Conservation (phyloP, 2,797 vertebrate species). For the Cacajao melanocephalus region DNA sequence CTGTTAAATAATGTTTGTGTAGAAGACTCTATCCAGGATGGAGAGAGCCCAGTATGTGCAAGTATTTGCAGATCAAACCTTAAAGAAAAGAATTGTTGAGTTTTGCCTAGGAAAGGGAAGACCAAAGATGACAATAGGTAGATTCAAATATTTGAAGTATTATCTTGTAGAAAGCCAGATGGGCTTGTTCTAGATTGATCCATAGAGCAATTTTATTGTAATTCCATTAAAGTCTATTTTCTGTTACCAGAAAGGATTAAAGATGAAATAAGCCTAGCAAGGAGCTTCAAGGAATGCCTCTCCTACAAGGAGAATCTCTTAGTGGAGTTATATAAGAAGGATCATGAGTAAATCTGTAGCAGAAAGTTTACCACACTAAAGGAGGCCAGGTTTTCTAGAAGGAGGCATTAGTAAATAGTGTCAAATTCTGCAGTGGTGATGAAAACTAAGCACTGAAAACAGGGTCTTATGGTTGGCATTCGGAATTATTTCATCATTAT, state of each 20-base stretch:
- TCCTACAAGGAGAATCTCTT: not conserved
- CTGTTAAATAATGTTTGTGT: not conserved
- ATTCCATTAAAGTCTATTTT: not conserved
- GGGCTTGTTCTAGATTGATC: not conserved
- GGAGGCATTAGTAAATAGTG: not conserved
- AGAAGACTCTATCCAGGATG: not conserved
- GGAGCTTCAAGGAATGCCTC: not conserved
- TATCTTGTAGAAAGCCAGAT: not conserved
- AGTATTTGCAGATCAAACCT: constrained; percentile 4
- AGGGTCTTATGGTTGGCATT: not conserved
- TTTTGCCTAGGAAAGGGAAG: not conserved
- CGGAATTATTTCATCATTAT: not conserved
- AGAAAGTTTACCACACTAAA: not conserved
- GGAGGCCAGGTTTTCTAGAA: not conserved
- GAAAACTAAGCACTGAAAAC: not conserved
- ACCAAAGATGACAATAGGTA: not conserved
- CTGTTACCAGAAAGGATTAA: not conserved
- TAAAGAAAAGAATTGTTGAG: not conserved
- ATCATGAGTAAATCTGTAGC: not conserved
- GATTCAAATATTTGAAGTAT: not conserved
- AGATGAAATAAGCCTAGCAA: not conserved
- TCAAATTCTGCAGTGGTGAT: not conserved
- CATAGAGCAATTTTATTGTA: not conserved
- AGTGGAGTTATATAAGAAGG: not conserved
- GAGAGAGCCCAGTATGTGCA: not conserved